phyloP scores from a whole-genome alignment of 2,113 vertebrate genomes.

The Leucoraja erinaceus region DNA sequence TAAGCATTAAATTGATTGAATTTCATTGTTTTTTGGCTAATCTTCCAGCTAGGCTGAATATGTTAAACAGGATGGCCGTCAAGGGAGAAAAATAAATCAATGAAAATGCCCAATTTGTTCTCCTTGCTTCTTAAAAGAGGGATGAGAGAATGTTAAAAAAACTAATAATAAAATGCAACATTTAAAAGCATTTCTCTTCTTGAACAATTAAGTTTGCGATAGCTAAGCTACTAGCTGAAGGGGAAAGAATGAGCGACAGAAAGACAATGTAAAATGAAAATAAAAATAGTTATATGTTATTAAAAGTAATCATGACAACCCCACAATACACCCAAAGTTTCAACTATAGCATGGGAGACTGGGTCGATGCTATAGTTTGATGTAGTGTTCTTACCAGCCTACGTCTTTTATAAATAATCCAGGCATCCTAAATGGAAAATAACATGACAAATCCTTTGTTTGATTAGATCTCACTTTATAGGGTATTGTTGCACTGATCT shows the following conservation, averaged over 20 bases:
- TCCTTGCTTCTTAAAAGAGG: background rate
- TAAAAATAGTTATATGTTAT: background rate
- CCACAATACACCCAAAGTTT: conserved; percentile 32
- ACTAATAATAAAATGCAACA: conserved; percentile 5
- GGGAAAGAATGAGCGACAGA: conserved; percentile 14
- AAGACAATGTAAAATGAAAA: conserved; percentile 17
- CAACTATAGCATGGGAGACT: conserved; percentile 44
- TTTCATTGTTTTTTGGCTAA: background rate
- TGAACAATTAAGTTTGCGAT: background rate
- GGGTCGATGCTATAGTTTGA: conserved; percentile 42
- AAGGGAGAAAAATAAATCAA: background rate
- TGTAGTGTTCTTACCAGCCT: conserved; percentile 62
- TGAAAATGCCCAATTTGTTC: background rate
- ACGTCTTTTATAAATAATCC: conserved; percentile 66
- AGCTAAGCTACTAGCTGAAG: background rate
- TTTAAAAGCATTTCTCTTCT: background rate
- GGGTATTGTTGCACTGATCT: background rate
- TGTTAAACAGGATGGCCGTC: background rate
- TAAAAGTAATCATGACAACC: conserved; percentile 33
- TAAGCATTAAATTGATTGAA: background rate
- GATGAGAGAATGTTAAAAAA: background rate
- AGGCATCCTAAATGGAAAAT: conserved; percentile 63
- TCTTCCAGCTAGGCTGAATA: background rate
- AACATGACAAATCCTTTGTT: conserved; percentile 38
- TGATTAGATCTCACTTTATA: conserved; percentile 34